Percentiles rank a stretch among this genome's conserved stretches.
Conservation (phyloP, 1,140 invertebrate species). For the Acromyrmex charruanus region DNA sequence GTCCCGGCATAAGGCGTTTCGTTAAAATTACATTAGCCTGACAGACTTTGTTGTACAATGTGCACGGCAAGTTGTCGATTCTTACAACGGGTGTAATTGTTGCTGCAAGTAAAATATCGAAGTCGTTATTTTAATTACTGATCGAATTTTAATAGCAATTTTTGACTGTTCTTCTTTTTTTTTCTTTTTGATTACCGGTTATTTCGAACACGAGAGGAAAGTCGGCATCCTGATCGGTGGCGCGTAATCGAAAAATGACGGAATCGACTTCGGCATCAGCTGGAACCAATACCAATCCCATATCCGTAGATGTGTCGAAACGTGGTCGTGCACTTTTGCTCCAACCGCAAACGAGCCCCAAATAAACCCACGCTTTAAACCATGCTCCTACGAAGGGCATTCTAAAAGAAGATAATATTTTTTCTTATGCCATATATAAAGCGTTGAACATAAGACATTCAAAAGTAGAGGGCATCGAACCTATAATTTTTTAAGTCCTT, state of each 20-base stretch:
- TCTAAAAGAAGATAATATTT: slow-evolving; percentile 70
- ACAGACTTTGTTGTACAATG: slow-evolving; percentile 93
- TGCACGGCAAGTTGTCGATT: slow-evolving; percentile 93
- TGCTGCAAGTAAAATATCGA: slow-evolving; percentile 81
- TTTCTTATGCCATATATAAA: not conserved
- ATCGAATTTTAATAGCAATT: not conserved
- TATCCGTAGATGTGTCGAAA: slow-evolving; percentile 93
- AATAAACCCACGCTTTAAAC: slow-evolving; percentile 84
- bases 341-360: slow-evolving; percentile 81
- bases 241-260: slow-evolving; percentile 94
- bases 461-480: not conserved
- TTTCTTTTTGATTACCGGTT: slow-evolving; percentile 87
- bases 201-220: slow-evolving; percentile 94
- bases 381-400: slow-evolving; percentile 84
- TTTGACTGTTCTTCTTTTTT: not conserved
- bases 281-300: slow-evolving; percentile 93
- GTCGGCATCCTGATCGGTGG: slow-evolving; percentile 94
- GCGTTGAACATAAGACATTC: not conserved
- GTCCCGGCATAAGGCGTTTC: slow-evolving; percentile 90
- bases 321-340: slow-evolving; percentile 88
- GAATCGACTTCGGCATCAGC: slow-evolving; percentile 93
- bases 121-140: not conserved
- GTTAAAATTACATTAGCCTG: slow-evolving; percentile 94
- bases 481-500: not conserved
- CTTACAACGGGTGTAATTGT: slow-evolving; percentile 90